phyloP scores from a whole-genome alignment of 2,113 vertebrate species.

The Pomatostomus ruficeps region DNA sequence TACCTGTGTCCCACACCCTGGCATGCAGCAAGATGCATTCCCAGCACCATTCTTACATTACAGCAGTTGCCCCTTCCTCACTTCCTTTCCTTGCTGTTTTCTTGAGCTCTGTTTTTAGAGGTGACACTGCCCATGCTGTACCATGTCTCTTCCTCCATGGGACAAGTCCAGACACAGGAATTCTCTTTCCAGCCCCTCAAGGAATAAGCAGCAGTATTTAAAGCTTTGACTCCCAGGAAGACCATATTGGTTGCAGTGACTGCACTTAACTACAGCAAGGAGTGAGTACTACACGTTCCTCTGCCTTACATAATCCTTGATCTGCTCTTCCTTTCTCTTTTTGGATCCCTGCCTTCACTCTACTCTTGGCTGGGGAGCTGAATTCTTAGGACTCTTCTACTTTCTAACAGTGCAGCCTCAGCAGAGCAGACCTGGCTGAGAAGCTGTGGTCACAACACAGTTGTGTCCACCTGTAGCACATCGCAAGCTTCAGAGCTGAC shows the following conservation, averaged over 20 bases:
- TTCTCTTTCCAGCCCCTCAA: background rate
- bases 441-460: background rate
- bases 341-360: background rate
- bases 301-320: background rate
- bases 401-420: background rate
- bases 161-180: background rate
- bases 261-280: background rate
- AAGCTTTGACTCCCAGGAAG: background rate
- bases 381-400: background rate
- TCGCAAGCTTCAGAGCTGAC: background rate
- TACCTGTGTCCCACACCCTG: background rate
- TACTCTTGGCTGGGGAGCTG: background rate
- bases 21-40: background rate
- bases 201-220: background rate
- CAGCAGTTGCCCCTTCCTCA: background rate
- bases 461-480: background rate
- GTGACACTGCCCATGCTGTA: background rate
- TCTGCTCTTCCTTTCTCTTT: background rate
- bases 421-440: background rate
- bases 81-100: background rate
- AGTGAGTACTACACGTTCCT: background rate
- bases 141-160: background rate
- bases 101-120: background rate
- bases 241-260: background rate
- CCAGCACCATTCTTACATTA: accelerated